Base-by-base conservation (phyloP, 1,140 invertebrate species). In the Polyergus mexicanus region DNA sequence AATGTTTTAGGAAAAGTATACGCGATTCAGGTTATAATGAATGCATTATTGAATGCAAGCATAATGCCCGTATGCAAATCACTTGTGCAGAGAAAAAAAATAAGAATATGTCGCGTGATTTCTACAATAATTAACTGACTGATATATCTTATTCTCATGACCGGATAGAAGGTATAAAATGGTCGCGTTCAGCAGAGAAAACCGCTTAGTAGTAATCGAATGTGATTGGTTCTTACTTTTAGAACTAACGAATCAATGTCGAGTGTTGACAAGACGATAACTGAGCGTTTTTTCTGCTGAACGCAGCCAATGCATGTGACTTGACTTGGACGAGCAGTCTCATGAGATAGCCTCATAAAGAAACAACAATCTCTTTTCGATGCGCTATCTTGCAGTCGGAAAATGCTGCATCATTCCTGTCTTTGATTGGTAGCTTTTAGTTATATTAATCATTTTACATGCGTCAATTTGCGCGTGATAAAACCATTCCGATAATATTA, bases 81-180 rank as follows among this genome's bases (percentile, higher is more conserved):
- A 6, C 11, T 54, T 35, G 19, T 16, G 11, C 11, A 35, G 35
- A 7, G 35, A 74, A 0, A 11, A 11, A 38, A 16, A 35, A 22
- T 41, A 76, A 62, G 0, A 74, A 19, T 44, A 25, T 2, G 3
- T 44, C 25, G 25, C 25, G 25, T 76, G 19, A 32, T 8, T 47
- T 44, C 3, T 63, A 11, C n/a, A 44, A 44, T 32, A 0, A 4
- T 4, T 51, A 19, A 51, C 16, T 3, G 11, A 32, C 3, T 47
- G 16, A 8, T 13, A 16, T 19, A 13, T 25, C 16, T n/a, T 47
- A 47, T 8, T 8, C 25, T 25, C n/a, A 13, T 32, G n/a, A 35
- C 13, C 63, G 62, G 63, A 78, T 58, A 32, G n/a, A 25, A 0
- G n/a, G 22, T 66, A 78, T 54, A 80, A 80, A 76, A 8, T n/a